A percentile compares a stretch with the other conserved stretches of the same genome.
These are phyloP conservation scores for Dryomyza anilis DNA, from an alignment of 2,888 invertebrate species.

Conservation along the genomic window DNA sequence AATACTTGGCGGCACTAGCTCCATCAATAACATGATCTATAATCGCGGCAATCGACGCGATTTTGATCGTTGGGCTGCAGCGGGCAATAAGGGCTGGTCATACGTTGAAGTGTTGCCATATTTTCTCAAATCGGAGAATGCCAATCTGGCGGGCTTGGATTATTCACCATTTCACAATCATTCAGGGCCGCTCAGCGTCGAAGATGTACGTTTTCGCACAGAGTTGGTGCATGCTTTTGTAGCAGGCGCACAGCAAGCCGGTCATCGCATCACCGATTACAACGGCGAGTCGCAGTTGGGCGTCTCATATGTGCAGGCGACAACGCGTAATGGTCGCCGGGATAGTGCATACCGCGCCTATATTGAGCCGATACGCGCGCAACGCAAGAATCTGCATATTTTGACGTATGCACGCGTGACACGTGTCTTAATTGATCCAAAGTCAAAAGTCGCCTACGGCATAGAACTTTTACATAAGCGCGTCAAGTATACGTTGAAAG, in stretches of 20 bases:
- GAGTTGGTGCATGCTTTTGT: slow-evolving; percentile 64
- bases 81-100: slow-evolving; percentile 75
- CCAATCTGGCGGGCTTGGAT: slow-evolving; percentile 61
- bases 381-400: slow-evolving; percentile 69
- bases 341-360: slow-evolving; percentile 70
- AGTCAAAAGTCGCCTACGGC: slow-evolving; percentile 68
- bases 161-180: slow-evolving; percentile 64
- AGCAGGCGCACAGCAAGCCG: slow-evolving; percentile 67
- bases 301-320: slow-evolving; percentile 68
- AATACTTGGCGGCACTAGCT: slow-evolving; percentile 65
- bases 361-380: slow-evolving; percentile 64
- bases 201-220: slow-evolving; percentile 65
- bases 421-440: slow-evolving; percentile 68
- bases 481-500: slow-evolving; percentile 62
- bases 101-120: slow-evolving; percentile 66
- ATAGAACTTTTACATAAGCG: slow-evolving; percentile 68
- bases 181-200: slow-evolving; percentile 66
- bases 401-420: slow-evolving; percentile 68
- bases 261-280: slow-evolving; percentile 70
- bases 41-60: slow-evolving; percentile 72
- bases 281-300: slow-evolving; percentile 68
- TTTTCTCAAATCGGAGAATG: slow-evolving; percentile 66
- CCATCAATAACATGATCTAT: slow-evolving; percentile 70
- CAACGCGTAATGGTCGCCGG: slow-evolving; percentile 65
- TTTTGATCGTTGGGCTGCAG: slow-evolving; percentile 69